Evolutionary conservation across 2,113 vertebrate species (phyloP).

Genomic region (Egretta garzetta): DNA sequence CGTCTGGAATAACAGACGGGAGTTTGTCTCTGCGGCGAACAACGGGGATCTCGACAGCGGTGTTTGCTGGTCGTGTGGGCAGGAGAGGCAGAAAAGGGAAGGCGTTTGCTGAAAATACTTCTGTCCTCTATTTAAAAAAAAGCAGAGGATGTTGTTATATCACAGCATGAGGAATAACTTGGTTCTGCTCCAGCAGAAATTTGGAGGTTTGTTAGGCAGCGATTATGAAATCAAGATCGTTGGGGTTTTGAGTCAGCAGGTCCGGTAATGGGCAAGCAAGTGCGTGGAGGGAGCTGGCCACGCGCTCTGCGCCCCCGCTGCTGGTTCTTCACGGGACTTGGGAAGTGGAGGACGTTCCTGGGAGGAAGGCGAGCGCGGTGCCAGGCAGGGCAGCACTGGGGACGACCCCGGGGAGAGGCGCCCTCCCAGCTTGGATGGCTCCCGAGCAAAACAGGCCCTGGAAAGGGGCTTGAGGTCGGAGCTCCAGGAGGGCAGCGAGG

Average conservation of each 20-base stretch:
- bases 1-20: constrained; percentile 50
- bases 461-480: rapidly evolving
- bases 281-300: not conserved
- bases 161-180: not conserved
- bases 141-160: constrained; percentile 50
- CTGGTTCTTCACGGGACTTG: rapidly evolving
- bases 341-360: not conserved
- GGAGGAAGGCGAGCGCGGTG: not conserved
- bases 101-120: constrained; percentile 53
- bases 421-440: not conserved
- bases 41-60: not conserved
- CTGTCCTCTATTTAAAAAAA: constrained; percentile 15
- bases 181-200: not conserved
- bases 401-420: rapidly evolving
- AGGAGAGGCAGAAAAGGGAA: constrained; percentile 42
- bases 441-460: not conserved
- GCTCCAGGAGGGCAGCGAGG: rapidly evolving
- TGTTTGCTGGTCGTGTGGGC: not conserved
- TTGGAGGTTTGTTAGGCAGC: not conserved
- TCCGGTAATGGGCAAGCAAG: not conserved
- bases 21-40: not conserved
- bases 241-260: not conserved
- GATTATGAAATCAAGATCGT: not conserved
- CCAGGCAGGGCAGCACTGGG: too few relatives aligned
- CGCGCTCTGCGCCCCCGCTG: rapidly evolving